These are phyloP conservation scores for Labeo rohita DNA, from an alignment of 2,113 vertebrate species.

Conservation along the genomic window DNA sequence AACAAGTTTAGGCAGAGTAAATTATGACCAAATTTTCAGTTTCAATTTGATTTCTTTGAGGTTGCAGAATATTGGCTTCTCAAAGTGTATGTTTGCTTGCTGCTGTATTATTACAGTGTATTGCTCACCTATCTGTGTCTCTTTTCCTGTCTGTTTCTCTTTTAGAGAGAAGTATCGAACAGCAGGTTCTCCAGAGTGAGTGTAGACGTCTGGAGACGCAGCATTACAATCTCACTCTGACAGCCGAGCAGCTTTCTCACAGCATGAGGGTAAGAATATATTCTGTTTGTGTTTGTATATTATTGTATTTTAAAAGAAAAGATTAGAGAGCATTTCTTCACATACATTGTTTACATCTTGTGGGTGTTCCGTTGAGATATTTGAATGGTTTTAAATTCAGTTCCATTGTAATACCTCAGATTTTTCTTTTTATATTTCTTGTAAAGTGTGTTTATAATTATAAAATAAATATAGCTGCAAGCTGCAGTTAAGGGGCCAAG, in stretches of 20 bases:
- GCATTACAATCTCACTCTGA: constrained; percentile 93
- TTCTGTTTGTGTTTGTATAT: not conserved
- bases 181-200: constrained; percentile 92
- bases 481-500: too few species aligned
- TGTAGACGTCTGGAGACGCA: constrained; percentile 94
- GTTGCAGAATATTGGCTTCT: not conserved
- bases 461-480: too few species aligned
- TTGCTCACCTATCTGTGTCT: not conserved
- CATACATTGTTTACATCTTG: not conserved
- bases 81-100: not conserved
- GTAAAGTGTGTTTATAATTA: too few species aligned
- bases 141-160: not conserved
- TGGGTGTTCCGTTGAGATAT: too few species aligned
- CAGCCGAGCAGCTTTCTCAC: constrained; percentile 93
- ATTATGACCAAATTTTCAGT: too few species aligned
- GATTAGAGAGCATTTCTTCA: not conserved
- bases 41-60: not conserved
- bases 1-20: too few species aligned
- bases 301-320: not conserved
- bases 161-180: constrained; percentile 93
- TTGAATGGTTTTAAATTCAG: too few species aligned
- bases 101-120: not conserved
- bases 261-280: constrained; percentile 89
- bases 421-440: too few species aligned
- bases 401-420: too few species aligned